A percentile compares a stretch with the other conserved stretches of the same genome.
Conservation (phyloP, 2,797 vertebrate genomes). For the Acrossocheilus fasciatus region DNA sequence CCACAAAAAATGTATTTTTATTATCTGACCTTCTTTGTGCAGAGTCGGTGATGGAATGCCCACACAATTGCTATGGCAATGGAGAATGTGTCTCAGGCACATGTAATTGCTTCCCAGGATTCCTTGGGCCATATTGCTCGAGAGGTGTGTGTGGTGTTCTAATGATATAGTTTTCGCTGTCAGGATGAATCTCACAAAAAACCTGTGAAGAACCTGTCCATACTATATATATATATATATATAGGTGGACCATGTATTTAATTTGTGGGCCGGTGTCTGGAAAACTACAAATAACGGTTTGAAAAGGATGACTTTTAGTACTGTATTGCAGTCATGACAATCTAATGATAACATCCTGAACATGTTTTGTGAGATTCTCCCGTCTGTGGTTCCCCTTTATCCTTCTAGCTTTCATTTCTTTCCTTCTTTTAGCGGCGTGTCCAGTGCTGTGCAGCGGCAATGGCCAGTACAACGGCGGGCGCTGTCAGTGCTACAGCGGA, state of each 20-base stretch:
- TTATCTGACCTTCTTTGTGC: constrained; percentile 64
- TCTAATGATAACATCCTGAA: neutral
- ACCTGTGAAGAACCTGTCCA: neutral
- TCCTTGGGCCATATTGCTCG: constrained; percentile 96
- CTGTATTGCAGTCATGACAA: neutral
- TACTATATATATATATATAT: too few species aligned
- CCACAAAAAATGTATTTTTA: neutral
- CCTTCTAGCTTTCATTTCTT: neutral
- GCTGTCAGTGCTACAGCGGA: constrained; percentile 96
- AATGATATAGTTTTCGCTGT: neutral
- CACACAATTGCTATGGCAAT: constrained; percentile 97
- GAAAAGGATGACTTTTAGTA: neutral
- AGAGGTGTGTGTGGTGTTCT: constrained; percentile 81
- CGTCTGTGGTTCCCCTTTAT: neutral
- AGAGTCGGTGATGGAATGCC: constrained; percentile 97
- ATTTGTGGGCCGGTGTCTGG: neutral
- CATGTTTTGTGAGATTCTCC: neutral
- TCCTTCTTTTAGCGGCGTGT: constrained; percentile 86
- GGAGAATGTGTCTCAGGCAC: constrained; percentile 97
- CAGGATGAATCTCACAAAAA: neutral
- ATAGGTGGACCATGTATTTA: neutral
- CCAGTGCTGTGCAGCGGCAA: constrained; percentile 96
- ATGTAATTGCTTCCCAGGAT: constrained; percentile 97
- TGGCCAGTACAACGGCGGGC: constrained; percentile 96
- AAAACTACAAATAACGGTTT: too few species aligned